These are phyloP conservation scores for Kryptolebias ocellatus DNA, from an alignment of 2,797 vertebrate genomes.

Conservation along the genomic window DNA sequence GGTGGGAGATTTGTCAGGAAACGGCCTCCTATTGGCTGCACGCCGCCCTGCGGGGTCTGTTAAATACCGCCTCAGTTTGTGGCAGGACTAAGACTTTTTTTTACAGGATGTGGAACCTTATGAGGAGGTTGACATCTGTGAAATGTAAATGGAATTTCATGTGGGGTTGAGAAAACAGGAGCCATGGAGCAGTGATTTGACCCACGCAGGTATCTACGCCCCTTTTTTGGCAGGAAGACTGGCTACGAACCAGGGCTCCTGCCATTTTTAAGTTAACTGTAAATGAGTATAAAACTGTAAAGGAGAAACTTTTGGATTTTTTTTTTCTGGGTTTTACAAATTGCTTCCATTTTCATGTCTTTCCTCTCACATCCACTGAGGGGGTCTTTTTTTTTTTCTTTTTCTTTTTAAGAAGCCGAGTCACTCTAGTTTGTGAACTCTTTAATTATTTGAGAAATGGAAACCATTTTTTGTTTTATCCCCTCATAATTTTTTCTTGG, in stretches of 20 bases:
- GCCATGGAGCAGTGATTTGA: slow-evolving; percentile 66
- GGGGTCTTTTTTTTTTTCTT: slow-evolving; percentile 22
- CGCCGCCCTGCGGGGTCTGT: slow-evolving; percentile 61
- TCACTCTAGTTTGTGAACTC: slow-evolving; percentile 65
- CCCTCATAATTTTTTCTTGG: slow-evolving; percentile 69
- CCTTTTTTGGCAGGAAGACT: slow-evolving; percentile 68
- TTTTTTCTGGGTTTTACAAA: slow-evolving; percentile 62
- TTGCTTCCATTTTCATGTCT: slow-evolving; percentile 72
- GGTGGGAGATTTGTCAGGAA: slow-evolving; percentile 63
- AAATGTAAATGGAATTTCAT: slow-evolving; percentile 74
- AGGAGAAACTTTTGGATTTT: slow-evolving; percentile 67
- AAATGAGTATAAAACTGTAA: slow-evolving; percentile 81
- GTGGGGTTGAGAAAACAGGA: slow-evolving; percentile 42
- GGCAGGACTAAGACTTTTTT: slow-evolving; percentile 77
- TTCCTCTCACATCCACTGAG: slow-evolving; percentile 52
- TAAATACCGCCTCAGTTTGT: slow-evolving; percentile 68
- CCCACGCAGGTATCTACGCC: slow-evolving; percentile 68
- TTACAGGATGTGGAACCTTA: slow-evolving; percentile 68
- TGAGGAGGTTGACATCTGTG: slow-evolving; percentile 59
- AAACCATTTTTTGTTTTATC: slow-evolving; percentile 65
- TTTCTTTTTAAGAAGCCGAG: slow-evolving; percentile 41
- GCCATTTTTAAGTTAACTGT: slow-evolving; percentile 82
- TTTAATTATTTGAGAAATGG: slow-evolving; percentile 67
- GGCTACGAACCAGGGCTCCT: slow-evolving; percentile 68
- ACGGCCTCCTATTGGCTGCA: slow-evolving; percentile 66